phyloP scores from a whole-genome alignment of 2,797 vertebrate genomes.

The Brotula barbata region DNA sequence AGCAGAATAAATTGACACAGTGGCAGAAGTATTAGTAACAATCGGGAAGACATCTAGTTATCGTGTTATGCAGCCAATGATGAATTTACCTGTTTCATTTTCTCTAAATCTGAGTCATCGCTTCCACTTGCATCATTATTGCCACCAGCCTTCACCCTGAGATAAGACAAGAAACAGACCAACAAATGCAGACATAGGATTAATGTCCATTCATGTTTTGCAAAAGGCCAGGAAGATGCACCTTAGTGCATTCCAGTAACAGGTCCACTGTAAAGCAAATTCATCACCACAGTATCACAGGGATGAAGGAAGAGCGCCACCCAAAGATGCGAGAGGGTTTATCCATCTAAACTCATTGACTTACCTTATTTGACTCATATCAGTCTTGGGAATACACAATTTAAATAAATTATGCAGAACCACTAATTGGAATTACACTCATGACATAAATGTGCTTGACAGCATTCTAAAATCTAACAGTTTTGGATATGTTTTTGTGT shows the following conservation, averaged over 20 bases:
- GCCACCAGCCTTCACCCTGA: slow-evolving; percentile 71
- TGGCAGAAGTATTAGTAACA: background rate
- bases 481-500: background rate
- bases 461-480: slow-evolving; percentile 1
- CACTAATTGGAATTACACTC: background rate
- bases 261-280: slow-evolving; percentile 13
- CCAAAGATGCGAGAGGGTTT: slow-evolving; percentile 4
- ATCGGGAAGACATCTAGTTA: background rate
- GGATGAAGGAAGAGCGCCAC: slow-evolving; percentile 25
- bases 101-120: slow-evolving; percentile 87
- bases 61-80: background rate
- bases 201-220: background rate
- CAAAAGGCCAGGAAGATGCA: slow-evolving; percentile 17
- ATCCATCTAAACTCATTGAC: slow-evolving; percentile 2
- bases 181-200: slow-evolving; percentile 10
- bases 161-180: slow-evolving; percentile 29
- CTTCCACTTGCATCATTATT: slow-evolving; percentile 71
- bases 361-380: slow-evolving; percentile 7
- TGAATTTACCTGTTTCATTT: slow-evolving; percentile 85
- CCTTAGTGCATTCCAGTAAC: slow-evolving; percentile 14
- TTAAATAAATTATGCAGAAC: background rate
- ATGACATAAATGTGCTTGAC: background rate
- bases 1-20: slow-evolving; percentile 21
- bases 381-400: background rate
- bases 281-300: slow-evolving; percentile 26